Percentiles rank a stretch among this genome's conserved stretches.
Evolutionary conservation across 2,888 invertebrate genomes (phyloP).

Genomic region (Drosophila kambysellisi): DNA sequence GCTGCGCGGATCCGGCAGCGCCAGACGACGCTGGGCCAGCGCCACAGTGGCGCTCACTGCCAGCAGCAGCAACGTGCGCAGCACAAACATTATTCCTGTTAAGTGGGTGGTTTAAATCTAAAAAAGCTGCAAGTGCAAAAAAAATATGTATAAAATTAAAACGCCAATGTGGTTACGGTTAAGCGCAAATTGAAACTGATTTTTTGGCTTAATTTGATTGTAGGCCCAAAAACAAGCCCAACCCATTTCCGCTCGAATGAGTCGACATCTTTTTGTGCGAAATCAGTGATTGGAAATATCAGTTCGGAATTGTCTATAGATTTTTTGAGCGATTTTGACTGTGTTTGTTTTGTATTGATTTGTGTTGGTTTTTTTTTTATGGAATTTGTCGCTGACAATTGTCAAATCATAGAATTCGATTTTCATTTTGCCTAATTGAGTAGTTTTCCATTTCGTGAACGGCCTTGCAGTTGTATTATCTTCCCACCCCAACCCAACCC

Average conservation of each 20-base stretch:
- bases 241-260: conserved; percentile 73
- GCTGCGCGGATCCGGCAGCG: conserved; percentile 94
- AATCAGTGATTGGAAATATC: conserved; percentile 78
- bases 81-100: conserved; percentile 73
- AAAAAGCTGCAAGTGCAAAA: conserved; percentile 30
- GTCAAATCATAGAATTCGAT: conserved; percentile 54
- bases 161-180: conserved; percentile 10
- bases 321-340: conserved; percentile 75
- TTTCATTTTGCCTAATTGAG: conserved; percentile 69
- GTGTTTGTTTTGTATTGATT: conserved; percentile 15
- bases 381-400: conserved; percentile 63
- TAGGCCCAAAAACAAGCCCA: conserved; percentile 38
- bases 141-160: neutral
- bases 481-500: conserved; percentile 15
- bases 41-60: conserved; percentile 89
- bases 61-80: conserved; percentile 87
- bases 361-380: conserved; percentile 19
- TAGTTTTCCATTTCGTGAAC: conserved; percentile 63
- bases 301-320: conserved; percentile 32
- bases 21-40: conserved; percentile 93
- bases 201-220: conserved; percentile 6
- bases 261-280: conserved; percentile 53
- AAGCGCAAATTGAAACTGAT: conserved; percentile 31
- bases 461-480: conserved; percentile 37
- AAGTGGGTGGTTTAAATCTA: conserved; percentile 12